Percentiles rank a stretch among this genome's conserved stretches.
Evolutionary conservation across 2,797 vertebrate species (phyloP).

Genomic region (Myotis planiceps): DNA sequence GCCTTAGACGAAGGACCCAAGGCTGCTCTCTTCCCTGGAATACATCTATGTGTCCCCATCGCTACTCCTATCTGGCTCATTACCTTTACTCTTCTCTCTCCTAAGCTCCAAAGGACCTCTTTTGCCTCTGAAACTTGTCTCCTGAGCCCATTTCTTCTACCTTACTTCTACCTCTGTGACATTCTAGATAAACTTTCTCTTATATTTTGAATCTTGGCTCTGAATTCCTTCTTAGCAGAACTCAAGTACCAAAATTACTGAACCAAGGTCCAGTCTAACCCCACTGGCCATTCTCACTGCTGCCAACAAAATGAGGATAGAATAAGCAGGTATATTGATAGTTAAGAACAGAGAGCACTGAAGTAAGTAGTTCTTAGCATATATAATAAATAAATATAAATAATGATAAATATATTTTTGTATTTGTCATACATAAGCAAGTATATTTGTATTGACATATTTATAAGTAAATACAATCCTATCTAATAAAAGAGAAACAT

Average conservation of each 20-base stretch:
- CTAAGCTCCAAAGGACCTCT: neutral
- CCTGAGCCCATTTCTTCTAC: no score
- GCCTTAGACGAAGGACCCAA: neutral
- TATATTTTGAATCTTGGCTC: no score
- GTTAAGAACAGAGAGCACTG: neutral
- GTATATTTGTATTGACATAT: neutral
- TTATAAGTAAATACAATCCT: neutral
- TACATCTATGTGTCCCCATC: neutral
- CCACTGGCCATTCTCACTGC: neutral
- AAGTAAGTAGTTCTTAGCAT: neutral
- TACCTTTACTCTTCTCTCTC: neutral
- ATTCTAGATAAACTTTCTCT: no score
- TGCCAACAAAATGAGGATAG: neutral
- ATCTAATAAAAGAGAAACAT: no score
- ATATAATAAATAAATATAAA: neutral
- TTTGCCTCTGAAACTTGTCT: neutral
- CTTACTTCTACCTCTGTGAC: no score
- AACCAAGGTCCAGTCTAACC: no score
- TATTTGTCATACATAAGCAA: neutral
- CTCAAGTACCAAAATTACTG: no score
- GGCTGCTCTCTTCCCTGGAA: neutral
- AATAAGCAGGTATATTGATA: neutral
- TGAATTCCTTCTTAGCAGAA: no score
- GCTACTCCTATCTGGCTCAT: accelerated
- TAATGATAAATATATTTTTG: neutral